A percentile compares a stretch with the other conserved stretches of the same genome.
Conservation (phyloP, 2,888 invertebrate genomes). For the Drosophila bunnanda region DNA sequence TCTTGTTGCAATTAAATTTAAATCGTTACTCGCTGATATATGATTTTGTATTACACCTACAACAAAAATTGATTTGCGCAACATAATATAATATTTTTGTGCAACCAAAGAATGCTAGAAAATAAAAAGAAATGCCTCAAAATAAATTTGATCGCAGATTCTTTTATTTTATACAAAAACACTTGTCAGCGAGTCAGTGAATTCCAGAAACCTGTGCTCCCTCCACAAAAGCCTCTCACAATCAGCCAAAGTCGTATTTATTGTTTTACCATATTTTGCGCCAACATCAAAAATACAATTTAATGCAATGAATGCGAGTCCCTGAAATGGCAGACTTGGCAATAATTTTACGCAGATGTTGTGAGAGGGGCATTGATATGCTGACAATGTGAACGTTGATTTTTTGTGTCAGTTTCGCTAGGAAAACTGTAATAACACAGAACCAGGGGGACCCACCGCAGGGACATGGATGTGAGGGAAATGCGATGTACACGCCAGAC, state of each 20-base stretch:
- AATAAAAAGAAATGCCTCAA: not conserved
- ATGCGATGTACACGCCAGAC: constrained; percentile 62
- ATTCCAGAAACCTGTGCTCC: not conserved
- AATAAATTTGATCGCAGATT: constrained; percentile 22
- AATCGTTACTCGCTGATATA: not conserved
- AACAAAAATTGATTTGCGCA: not conserved
- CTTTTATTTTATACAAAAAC: constrained; percentile 27
- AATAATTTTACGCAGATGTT: constrained; percentile 32
- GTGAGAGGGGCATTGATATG: constrained; percentile 65
- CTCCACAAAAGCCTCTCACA: not conserved
- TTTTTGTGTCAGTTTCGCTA: constrained; percentile 43
- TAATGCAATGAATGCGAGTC: constrained; percentile 55
- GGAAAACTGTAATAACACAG: constrained; percentile 56
- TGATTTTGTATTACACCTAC: not conserved
- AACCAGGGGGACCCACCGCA: constrained; percentile 18
- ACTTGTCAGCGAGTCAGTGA: constrained; percentile 35
- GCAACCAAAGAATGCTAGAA: not conserved
- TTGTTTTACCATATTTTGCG: constrained; percentile 72
- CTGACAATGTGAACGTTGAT: constrained; percentile 73
- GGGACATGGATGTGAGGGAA: constrained; percentile 3
- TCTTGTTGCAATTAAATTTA: not conserved
- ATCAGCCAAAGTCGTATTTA: constrained; percentile 67
- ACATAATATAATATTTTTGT: not conserved
- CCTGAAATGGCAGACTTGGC: constrained; percentile 24
- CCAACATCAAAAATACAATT: constrained; percentile 52